These are phyloP conservation scores for Umimayanthus kanabou DNA, from an alignment of 92 coral and sea anemone species.

Conservation along the genomic window DNA sequence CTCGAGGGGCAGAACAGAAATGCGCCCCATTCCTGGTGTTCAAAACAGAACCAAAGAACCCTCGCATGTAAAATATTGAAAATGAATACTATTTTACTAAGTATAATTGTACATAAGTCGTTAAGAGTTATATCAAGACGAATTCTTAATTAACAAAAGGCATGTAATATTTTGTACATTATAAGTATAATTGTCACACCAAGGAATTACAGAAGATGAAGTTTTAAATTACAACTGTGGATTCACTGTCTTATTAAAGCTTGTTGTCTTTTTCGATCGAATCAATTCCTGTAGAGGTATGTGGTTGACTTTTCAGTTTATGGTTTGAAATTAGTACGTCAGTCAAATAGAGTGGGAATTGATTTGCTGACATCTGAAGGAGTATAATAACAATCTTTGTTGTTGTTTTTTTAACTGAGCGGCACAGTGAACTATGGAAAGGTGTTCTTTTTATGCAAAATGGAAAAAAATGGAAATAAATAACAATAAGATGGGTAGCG, in stretches of 20 bases:
- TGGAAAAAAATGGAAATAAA: too few species aligned
- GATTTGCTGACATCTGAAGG: not conserved
- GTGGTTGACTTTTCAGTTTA: not conserved
- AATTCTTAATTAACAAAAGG: not conserved
- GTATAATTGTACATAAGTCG: slow-evolving; percentile 17
- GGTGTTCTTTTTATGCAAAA: too few species aligned
- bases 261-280: not conserved
- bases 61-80: slow-evolving; percentile 6
- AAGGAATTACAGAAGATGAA: not conserved
- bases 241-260: not conserved
- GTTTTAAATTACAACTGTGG: not conserved
- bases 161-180: slow-evolving; percentile 33
- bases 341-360: not conserved
- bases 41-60: not conserved
- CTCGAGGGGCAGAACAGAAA: not conserved
- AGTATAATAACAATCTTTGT: not conserved
- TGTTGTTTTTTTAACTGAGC: too few species aligned
- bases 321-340: not conserved
- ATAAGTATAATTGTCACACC: not conserved
- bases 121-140: slow-evolving; percentile 1
- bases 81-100: not conserved
- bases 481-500: too few species aligned
- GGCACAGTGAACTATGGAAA: not conserved
- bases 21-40: not conserved
- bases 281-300: not conserved